phyloP scores from a whole-genome alignment of 2,797 vertebrate genomes.

The Antrozous pallidus region DNA sequence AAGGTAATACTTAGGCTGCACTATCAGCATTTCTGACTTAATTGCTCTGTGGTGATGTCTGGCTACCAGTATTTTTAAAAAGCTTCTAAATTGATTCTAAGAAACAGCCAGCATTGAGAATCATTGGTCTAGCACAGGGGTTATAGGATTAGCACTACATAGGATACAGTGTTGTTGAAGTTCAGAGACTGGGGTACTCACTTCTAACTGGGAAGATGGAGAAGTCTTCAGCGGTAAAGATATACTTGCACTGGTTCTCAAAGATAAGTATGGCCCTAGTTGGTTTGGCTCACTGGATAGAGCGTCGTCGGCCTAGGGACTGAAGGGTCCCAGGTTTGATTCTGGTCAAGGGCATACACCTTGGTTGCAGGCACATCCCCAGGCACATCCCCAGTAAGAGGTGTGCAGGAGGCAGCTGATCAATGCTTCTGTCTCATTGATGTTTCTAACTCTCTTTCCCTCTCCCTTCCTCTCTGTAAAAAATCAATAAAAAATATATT shows the following conservation, averaged over 20 bases:
- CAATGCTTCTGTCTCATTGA: too few species aligned
- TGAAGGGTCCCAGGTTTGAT: too few species aligned
- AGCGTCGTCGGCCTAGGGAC: too few species aligned
- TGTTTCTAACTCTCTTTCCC: too few species aligned
- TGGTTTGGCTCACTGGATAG: too few species aligned
- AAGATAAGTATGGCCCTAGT: background rate
- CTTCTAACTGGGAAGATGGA: background rate
- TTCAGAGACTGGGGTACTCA: background rate
- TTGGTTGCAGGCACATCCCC: too few species aligned
- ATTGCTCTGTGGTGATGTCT: background rate
- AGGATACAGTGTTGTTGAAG: background rate
- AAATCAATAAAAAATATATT: too few species aligned
- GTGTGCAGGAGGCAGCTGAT: too few species aligned
- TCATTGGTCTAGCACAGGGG: background rate
- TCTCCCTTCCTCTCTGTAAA: too few species aligned
- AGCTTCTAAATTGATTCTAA: background rate
- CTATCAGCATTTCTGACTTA: background rate
- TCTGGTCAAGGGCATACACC: too few species aligned
- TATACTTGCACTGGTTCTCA: background rate
- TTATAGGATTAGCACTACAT: background rate
- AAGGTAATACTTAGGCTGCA: background rate
- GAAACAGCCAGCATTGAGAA: background rate
- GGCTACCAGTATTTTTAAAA: slow-evolving; percentile 1
- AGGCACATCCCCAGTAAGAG: too few species aligned
- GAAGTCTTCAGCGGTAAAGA: background rate